phyloP scores from a whole-genome alignment of 2,113 vertebrate genomes.

The Tor tambroides region DNA sequence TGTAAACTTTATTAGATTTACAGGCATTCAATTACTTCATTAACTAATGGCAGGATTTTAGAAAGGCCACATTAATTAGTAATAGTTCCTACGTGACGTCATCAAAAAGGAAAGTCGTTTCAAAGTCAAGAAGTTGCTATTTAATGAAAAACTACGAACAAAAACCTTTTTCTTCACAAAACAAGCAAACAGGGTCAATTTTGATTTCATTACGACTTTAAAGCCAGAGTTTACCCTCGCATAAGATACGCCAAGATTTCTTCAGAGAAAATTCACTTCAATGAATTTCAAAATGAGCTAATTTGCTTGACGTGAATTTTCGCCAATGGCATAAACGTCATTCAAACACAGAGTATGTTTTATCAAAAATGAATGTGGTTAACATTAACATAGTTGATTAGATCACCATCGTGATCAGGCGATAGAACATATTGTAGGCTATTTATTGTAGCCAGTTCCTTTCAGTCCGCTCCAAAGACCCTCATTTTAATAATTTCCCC shows the following conservation, averaged over 20 bases:
- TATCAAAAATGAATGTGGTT: constrained; percentile 16
- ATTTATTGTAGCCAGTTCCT: constrained; percentile 20
- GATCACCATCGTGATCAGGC: neutral
- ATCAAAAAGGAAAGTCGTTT: neutral
- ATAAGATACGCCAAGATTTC: neutral
- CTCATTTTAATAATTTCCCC: constrained; percentile 66
- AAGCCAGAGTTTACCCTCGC: neutral
- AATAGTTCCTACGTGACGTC: neutral
- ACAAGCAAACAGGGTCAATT: neutral
- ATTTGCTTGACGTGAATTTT: neutral
- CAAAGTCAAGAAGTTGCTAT: neutral
- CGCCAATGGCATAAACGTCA: neutral
- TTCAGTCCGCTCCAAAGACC: constrained; percentile 42
- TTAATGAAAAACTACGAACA: neutral
- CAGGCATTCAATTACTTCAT: neutral
- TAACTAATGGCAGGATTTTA: neutral
- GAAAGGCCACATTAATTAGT: neutral
- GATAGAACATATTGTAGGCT: neutral
- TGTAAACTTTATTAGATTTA: neutral
- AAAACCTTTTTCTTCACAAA: neutral
- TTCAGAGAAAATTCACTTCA: neutral
- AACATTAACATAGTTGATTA: constrained; percentile 10
- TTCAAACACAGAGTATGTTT: constrained; percentile 22
- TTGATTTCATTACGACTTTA: neutral
- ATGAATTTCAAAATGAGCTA: neutral